Evolutionary conservation across 2,113 vertebrate genomes (phyloP).

Genomic region (Corythaeola cristata): DNA sequence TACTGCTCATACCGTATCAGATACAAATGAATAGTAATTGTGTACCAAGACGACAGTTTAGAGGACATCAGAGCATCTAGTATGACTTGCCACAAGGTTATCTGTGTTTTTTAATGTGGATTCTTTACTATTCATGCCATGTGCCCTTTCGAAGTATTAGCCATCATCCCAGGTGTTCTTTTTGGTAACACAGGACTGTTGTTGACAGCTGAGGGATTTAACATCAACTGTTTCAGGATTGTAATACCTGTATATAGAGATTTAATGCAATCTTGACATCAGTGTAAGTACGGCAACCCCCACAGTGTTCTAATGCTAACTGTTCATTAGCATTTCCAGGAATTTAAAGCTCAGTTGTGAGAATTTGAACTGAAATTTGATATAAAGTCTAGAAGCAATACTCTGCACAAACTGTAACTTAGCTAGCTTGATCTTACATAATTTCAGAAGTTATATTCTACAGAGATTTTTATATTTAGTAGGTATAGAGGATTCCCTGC

Average conservation of each 20-base stretch:
- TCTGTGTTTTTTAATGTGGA: neutral
- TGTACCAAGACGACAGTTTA: neutral
- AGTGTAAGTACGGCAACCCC: neutral
- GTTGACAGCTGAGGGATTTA: neutral
- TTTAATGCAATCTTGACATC: neutral
- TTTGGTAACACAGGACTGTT: neutral
- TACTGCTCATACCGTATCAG: neutral
- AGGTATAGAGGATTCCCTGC: neutral
- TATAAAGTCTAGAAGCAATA: neutral
- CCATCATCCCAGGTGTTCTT: neutral
- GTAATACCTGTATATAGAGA: neutral
- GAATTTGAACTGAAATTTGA: neutral
- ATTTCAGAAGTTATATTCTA: neutral
- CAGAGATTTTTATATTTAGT: neutral
- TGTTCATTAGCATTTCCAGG: neutral
- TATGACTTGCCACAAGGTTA: neutral
- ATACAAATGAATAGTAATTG: neutral
- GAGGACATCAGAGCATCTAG: neutral
- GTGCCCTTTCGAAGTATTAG: neutral
- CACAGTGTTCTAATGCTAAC: neutral
- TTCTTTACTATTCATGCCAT: neutral
- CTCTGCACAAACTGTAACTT: neutral
- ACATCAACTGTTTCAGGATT: neutral
- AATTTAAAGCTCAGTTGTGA: neutral
- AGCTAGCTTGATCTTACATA: neutral